These are phyloP conservation scores for Clupea harengus DNA, from an alignment of 2,113 vertebrate species.

Conservation along the genomic window DNA sequence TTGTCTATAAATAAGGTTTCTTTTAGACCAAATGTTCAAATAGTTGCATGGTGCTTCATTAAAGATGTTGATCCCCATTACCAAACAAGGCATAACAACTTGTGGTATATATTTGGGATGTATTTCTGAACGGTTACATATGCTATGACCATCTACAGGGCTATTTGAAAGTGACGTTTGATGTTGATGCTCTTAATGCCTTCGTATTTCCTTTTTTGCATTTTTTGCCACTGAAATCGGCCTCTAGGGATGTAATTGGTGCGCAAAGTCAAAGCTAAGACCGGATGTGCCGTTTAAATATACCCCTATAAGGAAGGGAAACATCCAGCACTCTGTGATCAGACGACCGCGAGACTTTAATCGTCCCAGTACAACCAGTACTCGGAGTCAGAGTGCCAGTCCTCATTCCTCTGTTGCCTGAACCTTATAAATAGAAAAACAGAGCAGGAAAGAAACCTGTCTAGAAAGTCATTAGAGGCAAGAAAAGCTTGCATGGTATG, in stretches of 20 bases:
- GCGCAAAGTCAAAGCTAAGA: not conserved
- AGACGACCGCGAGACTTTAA: conserved; percentile 51
- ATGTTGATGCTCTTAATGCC: not conserved
- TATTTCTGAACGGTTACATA: not conserved
- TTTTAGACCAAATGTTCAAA: not conserved
- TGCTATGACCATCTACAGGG: not conserved
- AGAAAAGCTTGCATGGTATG: conserved; percentile 5
- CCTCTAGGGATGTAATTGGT: not conserved
- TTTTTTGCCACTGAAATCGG: not conserved
- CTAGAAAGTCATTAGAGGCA: conserved; percentile 45
- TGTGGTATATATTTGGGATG: not conserved
- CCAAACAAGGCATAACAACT: not conserved
- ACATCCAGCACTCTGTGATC: conserved; percentile 42
- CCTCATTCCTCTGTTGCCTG: conserved; percentile 45
- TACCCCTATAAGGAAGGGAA: conserved; percentile 43
- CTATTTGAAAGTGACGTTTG: not conserved
- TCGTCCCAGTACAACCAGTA: conserved; percentile 53
- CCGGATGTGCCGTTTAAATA: conserved; percentile 20
- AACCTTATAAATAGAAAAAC: conserved; percentile 61
- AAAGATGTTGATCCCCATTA: not conserved
- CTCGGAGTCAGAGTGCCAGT: conserved; percentile 49
- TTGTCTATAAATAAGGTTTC: not conserved
- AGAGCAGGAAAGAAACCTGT: conserved; percentile 42
- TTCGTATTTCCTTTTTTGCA: not conserved
- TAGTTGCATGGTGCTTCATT: not conserved